phyloP scores from a whole-genome alignment of 2,797 vertebrate genomes.

The Lindbergichthys nudifrons region DNA sequence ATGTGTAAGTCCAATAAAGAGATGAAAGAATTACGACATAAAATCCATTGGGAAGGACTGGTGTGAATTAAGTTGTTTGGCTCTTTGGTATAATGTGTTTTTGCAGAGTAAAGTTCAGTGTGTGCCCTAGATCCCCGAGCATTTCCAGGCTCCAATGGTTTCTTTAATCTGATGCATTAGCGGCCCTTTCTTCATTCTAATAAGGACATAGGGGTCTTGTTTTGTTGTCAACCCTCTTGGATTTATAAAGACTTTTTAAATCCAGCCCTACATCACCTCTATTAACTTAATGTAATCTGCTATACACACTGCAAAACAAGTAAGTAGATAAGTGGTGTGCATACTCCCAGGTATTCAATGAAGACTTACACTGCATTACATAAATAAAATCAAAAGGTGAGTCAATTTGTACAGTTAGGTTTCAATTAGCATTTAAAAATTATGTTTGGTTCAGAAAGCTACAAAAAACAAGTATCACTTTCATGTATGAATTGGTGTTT shows the following conservation, averaged over 20 bases:
- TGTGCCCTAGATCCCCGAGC: constrained; percentile 53
- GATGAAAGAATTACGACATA: constrained; percentile 55
- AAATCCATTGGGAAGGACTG: constrained; percentile 42
- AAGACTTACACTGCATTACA: constrained; percentile 16
- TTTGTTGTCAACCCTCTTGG: constrained; percentile 46
- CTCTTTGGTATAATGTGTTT: constrained; percentile 48
- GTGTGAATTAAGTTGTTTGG: constrained; percentile 33
- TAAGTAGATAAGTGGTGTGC: constrained; percentile 13
- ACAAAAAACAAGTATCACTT: constrained; percentile 11
- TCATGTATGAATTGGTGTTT: not conserved
- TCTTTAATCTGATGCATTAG: constrained; percentile 72
- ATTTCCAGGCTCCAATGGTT: constrained; percentile 48
- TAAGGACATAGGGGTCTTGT: constrained; percentile 58
- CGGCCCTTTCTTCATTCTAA: constrained; percentile 51
- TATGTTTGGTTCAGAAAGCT: not conserved
- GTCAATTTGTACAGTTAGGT: constrained; percentile 19
- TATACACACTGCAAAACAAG: constrained; percentile 32
- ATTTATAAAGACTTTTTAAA: constrained; percentile 46
- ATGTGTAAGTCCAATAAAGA: constrained; percentile 54
- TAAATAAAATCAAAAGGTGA: constrained; percentile 53
- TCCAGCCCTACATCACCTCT: constrained; percentile 31
- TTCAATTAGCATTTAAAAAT: constrained; percentile 18
- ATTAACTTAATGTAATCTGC: constrained; percentile 36
- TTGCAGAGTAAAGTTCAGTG: constrained; percentile 45
- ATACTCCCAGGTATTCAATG: not conserved